Conservation (phyloP, 2,113 vertebrate genomes). For the Xiphophorus hellerii region DNA sequence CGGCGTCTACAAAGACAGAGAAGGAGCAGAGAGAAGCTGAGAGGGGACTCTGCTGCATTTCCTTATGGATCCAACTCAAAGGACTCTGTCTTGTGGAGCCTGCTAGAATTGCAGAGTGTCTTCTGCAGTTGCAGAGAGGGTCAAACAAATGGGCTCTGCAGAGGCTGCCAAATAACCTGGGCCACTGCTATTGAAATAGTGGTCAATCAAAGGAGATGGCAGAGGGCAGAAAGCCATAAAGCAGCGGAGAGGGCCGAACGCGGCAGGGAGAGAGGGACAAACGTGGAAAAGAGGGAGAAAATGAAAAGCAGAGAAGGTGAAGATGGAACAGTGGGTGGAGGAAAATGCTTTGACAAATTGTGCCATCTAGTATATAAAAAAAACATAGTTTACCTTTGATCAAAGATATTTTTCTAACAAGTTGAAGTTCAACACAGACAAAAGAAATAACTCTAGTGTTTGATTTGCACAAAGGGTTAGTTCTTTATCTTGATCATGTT, state of each 20-base stretch:
- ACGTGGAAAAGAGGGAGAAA: background rate
- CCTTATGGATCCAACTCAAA: constrained; percentile 64
- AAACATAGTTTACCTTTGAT: background rate
- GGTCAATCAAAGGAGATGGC: constrained; percentile 68
- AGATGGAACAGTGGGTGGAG: background rate
- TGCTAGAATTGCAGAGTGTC: constrained; percentile 68
- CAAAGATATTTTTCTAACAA: background rate
- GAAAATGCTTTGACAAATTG: background rate
- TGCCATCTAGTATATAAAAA: no score
- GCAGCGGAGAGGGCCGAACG: constrained; percentile 8
- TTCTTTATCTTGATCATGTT: background rate
- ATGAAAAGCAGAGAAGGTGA: background rate
- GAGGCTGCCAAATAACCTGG: constrained; percentile 76
- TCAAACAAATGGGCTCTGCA: constrained; percentile 71
- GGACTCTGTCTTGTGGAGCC: constrained; percentile 71
- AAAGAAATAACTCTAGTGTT: background rate
- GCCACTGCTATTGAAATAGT: constrained; percentile 78
- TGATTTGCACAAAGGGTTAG: background rate
- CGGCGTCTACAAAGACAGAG: constrained; percentile 53
- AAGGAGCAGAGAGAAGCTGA: constrained; percentile 61
- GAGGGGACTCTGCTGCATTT: constrained; percentile 55
- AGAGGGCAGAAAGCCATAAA: constrained; percentile 24
- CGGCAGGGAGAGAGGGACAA: constrained; percentile 3
- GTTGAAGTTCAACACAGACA: no score
- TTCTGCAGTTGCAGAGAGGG: constrained; percentile 65